Evolutionary conservation across 2,113 vertebrate species (phyloP).

Genomic region (Candoia aspera): DNA sequence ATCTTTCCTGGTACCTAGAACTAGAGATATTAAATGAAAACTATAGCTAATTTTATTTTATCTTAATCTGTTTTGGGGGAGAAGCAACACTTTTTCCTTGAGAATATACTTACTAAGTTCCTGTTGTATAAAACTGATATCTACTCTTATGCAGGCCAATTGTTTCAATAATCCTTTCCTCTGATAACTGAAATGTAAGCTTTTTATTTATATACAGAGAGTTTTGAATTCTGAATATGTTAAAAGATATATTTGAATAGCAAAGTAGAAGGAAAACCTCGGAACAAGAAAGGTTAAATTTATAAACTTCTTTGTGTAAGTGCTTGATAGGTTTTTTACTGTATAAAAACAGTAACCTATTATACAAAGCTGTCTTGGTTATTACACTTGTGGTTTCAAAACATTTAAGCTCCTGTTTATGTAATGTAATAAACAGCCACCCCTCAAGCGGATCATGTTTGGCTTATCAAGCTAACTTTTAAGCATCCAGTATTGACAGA

Average conservation of each 20-base stretch:
- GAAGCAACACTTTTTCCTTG: background rate
- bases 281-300: conserved; percentile 57
- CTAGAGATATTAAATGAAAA: background rate
- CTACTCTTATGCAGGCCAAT: background rate
- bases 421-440: conserved; percentile 54
- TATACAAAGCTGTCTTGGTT: background rate
- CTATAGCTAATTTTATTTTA: background rate
- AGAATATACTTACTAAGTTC: background rate
- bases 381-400: conserved; percentile 7
- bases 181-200: conserved; percentile 21
- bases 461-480: conserved; percentile 40
- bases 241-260: background rate
- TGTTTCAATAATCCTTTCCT: background rate
- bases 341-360: conserved; percentile 45
- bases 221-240: conserved; percentile 48
- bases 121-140: background rate
- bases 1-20: background rate
- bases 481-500: conserved; percentile 46
- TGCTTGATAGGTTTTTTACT: conserved; percentile 32
- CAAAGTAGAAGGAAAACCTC: conserved; percentile 5
- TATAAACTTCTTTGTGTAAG: conserved; percentile 55
- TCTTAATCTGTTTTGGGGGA: background rate
- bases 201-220: conserved; percentile 25
- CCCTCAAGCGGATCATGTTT: conserved; percentile 45
- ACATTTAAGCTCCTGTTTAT: conserved; percentile 59